These are phyloP conservation scores for Beroe ovata DNA, from an alignment of 37 sponge, comb jelly and placozoan genomes.

Conservation along the genomic window DNA sequence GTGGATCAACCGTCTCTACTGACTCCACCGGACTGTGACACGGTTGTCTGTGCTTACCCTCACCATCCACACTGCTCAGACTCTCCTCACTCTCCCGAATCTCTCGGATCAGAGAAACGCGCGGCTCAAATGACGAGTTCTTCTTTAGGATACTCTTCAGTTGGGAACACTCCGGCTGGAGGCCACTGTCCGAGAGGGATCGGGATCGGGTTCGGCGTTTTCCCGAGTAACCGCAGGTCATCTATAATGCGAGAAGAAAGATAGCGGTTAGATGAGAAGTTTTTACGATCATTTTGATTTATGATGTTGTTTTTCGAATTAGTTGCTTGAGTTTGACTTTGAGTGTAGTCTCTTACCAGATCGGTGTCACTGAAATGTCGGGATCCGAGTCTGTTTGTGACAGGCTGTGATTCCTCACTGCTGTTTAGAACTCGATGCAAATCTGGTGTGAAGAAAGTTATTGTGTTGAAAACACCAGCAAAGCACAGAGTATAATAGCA, in stretches of 20 bases:
- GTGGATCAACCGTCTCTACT: neutral
- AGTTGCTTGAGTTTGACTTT: too few relatives aligned
- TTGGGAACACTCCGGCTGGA: neutral
- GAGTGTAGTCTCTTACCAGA: slow-evolving; percentile 36
- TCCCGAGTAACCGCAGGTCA: neutral
- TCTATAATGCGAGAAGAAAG: neutral
- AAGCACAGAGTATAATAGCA: too few relatives aligned
- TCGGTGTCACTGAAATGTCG: slow-evolving; percentile 19
- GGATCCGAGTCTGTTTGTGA: neutral
- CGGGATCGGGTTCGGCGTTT: slow-evolving; percentile 52
- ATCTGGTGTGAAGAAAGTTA: neutral
- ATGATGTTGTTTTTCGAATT: too few relatives aligned
- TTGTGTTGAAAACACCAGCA: too few relatives aligned
- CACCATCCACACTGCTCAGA: slow-evolving; percentile 3
- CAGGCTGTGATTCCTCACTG: neutral
- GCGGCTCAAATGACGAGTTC: slow-evolving; percentile 2
- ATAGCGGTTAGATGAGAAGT: too few relatives aligned
- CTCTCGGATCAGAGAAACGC: slow-evolving; percentile 17
- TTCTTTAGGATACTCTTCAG: slow-evolving; percentile 39
- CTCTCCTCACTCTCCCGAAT: slow-evolving; percentile 10
- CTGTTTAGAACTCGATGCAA: neutral
- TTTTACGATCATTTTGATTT: too few relatives aligned
- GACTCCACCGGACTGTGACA: neutral
- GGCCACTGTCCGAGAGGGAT: slow-evolving; percentile 40
- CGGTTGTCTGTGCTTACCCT: neutral